Percentiles rank a stretch among this genome's conserved stretches.
Conservation (phyloP, 2,113 vertebrate species). For the Penelope pileata region DNA sequence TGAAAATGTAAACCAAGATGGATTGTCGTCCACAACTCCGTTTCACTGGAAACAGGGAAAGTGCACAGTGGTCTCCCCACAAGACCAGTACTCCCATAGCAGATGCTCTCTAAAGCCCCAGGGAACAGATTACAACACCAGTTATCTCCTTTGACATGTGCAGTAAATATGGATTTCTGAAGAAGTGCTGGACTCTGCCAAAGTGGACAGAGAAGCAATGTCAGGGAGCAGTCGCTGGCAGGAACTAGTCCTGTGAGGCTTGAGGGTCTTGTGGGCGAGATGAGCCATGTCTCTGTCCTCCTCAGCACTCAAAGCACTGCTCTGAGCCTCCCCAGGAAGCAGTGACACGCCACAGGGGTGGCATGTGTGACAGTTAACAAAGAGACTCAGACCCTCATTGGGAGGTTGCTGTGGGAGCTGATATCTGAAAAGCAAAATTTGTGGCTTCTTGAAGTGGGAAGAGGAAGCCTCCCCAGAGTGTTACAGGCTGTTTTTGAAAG, state of each 20-base stretch:
- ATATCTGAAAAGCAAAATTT: neutral
- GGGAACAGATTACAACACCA: neutral
- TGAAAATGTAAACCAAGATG: neutral
- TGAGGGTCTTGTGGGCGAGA: neutral
- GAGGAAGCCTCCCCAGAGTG: accelerated
- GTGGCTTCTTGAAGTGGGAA: neutral
- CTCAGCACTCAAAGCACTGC: accelerated
- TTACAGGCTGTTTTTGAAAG: neutral
- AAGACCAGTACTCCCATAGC: neutral
- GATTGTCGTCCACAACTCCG: neutral
- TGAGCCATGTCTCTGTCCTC: neutral
- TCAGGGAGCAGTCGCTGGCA: neutral
- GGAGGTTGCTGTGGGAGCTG: neutral
- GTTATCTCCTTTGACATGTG: accelerated
- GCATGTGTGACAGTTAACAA: neutral
- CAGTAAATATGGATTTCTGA: neutral
- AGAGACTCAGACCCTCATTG: neutral
- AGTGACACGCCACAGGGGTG: neutral
- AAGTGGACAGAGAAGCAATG: neutral
- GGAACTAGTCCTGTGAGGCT: neutral
- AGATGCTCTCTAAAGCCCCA: neutral
- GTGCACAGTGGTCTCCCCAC: neutral
- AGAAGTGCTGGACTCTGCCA: neutral
- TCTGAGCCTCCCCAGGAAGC: neutral
- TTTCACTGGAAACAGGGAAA: neutral